Evolutionary conservation across 2,113 vertebrate genomes (phyloP), one percentile per base, ranked within the genome.

Genomic region (Corynorhinus townsendii): DNA sequence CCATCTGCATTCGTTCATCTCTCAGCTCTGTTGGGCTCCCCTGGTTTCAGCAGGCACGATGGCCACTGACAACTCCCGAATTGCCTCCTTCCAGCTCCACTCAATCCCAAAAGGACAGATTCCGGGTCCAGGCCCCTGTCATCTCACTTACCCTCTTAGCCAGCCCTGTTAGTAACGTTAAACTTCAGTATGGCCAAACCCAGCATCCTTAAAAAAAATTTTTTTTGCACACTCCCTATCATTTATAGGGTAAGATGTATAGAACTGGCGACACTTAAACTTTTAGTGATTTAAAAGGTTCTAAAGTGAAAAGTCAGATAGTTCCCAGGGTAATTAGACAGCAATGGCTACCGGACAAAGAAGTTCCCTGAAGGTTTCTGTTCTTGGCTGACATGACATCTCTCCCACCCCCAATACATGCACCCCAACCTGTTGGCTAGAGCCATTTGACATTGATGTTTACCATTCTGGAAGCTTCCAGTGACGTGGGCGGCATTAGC

Each of bases 1-100:
- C 43, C 35, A 17, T 33, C 43, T 69, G n/a, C 0, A 1, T 52
- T 14, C 0, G 0, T 52, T 17, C 1, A 1, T 62, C 35, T 93
- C 8, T 38, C 26, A 20, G 11, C 45, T 38, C 28, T 26, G 14
- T 26, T 4, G 72, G 79, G 8, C n/a, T 89, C 5, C 1, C 40
- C 30, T 69, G 4, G 3, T 86, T 72, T 77, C 35, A 38, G 28
- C 30, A 54, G 45, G 35, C 62, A 59, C 22, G 0, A 40, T 1
- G n/a, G 11, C 2, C 75, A 17, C 35, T 2, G 20, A 26, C 26
- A 49, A 16, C 75, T 94, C 26, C 56, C 22, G 40, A 71, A 47
- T 15, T 2, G 5, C n/a, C 19, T 72, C 16, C 33, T 59, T 30
- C 40, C 30, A 54, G 49, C 30, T 71, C 28, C 7, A 14, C 76